Evolutionary conservation across 2,113 vertebrate genomes (phyloP).

Genomic region (Pollachius pollachius): DNA sequence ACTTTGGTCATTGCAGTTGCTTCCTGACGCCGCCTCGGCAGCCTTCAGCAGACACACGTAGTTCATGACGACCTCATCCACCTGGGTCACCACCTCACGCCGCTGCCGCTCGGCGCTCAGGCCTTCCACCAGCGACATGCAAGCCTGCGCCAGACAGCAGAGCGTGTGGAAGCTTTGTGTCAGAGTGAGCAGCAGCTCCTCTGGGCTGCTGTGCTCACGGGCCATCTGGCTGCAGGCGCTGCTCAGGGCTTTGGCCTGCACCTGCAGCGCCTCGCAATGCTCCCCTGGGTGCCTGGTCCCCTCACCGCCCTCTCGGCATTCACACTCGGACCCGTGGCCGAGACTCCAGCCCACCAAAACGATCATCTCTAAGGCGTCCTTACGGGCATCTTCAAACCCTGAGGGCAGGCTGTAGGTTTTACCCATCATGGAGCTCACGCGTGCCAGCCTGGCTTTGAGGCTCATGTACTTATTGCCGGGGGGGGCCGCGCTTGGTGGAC

Average conservation of each 20-base stretch:
- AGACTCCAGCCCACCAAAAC: conserved; percentile 81
- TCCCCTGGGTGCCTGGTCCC: conserved; percentile 72
- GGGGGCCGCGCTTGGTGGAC: conserved; percentile 52
- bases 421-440: conserved; percentile 84
- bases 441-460: conserved; percentile 77
- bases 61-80: conserved; percentile 86
- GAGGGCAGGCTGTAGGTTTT: conserved; percentile 84
- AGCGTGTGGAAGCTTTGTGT: conserved; percentile 94
- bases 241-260: conserved; percentile 87
- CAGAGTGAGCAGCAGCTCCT: conserved; percentile 90
- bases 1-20: conserved; percentile 79
- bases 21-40: conserved; percentile 81
- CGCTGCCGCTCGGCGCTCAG: conserved; percentile 80
- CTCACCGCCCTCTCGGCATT: conserved; percentile 48
- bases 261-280: conserved; percentile 83
- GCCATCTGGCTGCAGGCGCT: conserved; percentile 90
- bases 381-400: conserved; percentile 85
- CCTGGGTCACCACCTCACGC: conserved; percentile 82
- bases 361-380: conserved; percentile 90
- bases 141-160: conserved; percentile 91
- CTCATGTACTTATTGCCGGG: conserved; percentile 68
- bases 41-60: conserved; percentile 87
- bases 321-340: conserved; percentile 46
- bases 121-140: conserved; percentile 90
- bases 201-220: conserved; percentile 83